phyloP scores from a whole-genome alignment of 1,140 invertebrate genomes.

The Zaprionus nigranus region DNA sequence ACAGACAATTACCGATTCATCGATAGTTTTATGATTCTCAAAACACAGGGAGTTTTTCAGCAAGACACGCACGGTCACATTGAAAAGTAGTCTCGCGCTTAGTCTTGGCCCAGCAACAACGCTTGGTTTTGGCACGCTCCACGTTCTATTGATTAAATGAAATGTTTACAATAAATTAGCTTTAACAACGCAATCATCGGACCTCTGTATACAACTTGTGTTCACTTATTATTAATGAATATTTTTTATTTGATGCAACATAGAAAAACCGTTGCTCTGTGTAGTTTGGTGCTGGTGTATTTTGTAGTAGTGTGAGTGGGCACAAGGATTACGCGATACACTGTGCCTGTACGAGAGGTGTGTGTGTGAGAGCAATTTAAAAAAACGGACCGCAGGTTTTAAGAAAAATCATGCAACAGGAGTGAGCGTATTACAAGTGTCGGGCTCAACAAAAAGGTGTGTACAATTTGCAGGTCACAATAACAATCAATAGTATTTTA shows the following conservation, averaged over 20 bases:
- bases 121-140: conserved; percentile 3
- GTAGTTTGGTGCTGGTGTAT: background rate
- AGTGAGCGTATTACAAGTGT: conserved; percentile 22
- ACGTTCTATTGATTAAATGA: conserved; percentile 41
- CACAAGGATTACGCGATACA: conserved; percentile 7
- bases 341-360: background rate
- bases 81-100: conserved; percentile 41
- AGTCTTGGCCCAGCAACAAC: conserved; percentile 30
- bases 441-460: conserved; percentile 25
- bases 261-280: background rate
- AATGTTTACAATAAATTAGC: conserved; percentile 45
- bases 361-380: conserved; percentile 17
- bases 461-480: conserved; percentile 31
- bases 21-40: background rate
- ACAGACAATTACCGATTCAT: background rate
- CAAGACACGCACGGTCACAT: conserved; percentile 18
- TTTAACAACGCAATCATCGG: conserved; percentile 2
- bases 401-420: conserved; percentile 5
- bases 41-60: background rate
- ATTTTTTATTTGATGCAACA: background rate
- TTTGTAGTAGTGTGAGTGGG: background rate
- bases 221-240: conserved; percentile 5
- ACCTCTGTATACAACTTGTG: background rate
- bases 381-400: conserved; percentile 7
- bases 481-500: conserved; percentile 42